phyloP scores from a whole-genome alignment of 2,888 invertebrate genomes.

The Meta bourneti region DNA sequence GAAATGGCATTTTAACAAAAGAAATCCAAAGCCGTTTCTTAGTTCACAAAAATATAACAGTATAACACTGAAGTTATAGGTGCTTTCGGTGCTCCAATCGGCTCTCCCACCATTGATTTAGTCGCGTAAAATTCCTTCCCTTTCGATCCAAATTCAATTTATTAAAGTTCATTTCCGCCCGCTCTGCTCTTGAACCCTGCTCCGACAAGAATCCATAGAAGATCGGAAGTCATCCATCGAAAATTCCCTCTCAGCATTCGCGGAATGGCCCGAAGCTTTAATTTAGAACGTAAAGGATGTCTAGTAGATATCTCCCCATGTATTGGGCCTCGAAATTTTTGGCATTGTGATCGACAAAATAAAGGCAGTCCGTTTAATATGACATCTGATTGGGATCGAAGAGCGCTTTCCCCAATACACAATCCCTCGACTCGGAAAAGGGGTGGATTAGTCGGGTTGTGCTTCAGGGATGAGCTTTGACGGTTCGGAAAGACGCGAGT shows the following conservation, averaged over 20 bases:
- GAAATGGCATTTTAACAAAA: too few species aligned
- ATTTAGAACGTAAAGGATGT: slow-evolving; percentile 41
- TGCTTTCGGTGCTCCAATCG: too few species aligned
- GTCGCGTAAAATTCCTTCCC: background rate
- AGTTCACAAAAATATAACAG: too few species aligned
- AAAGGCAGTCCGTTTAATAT: slow-evolving; percentile 47
- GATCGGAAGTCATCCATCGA: too few species aligned
- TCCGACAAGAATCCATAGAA: background rate
- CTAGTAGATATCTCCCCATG: slow-evolving; percentile 19
- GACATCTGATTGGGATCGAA: slow-evolving; percentile 36
- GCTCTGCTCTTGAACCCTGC: background rate
- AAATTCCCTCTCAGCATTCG: background rate
- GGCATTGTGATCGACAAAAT: slow-evolving; percentile 50
- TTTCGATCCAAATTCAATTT: slow-evolving; percentile 13
- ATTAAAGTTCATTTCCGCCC: slow-evolving; percentile 35
- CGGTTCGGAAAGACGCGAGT: background rate
- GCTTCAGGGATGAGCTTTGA: slow-evolving; percentile 31
- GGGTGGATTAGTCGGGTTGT: slow-evolving; percentile 24
- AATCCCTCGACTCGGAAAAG: background rate
- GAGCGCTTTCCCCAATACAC: background rate
- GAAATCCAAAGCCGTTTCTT: too few species aligned
- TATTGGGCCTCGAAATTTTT: slow-evolving; percentile 26
- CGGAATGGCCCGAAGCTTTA: slow-evolving; percentile 50
- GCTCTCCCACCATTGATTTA: too few species aligned
- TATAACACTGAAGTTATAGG: too few species aligned